Base-by-base conservation (phyloP, 2,797 vertebrate genomes). In the Kryptopterus vitreolus region DNA sequence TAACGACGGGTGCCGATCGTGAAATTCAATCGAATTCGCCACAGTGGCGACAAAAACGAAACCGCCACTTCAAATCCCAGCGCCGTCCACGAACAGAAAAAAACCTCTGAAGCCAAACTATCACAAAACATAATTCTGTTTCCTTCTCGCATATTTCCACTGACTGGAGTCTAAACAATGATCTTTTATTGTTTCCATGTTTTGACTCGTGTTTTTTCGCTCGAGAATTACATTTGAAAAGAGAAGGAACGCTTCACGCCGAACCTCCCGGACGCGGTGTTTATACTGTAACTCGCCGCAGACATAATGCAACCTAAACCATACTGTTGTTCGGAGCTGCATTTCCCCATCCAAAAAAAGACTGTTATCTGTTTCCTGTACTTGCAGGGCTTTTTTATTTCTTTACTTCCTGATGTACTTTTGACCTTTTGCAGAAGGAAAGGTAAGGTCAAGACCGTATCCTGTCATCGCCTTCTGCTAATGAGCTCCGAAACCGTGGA, bases 271-370 rank as follows among this genome's bases (percentile, higher is more conserved):
- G 24, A 52, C 68, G 52, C 70, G 43, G 58, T 79, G 81, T 82
- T 82, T 82, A 82, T 29, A 76, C 62, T 71, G 65, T 79, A 82
- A 75, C 62, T 75, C 70, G 75, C 79, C 79, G 3, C 79, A 80
- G 79, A 65, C 79, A 80, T 80, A 80, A 63, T 57, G 71, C 71
- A 82, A 75, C 77, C 78, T 78, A 79, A 82, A 81, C 79, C 59
- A 57, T 55, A 5, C 53, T 46, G 29, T 26, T 18, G 29, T 50
- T 24, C 50, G 62, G 33, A 43, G 70, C 59, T 29, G 48, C 26
- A 63, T 43, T 73, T 73, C 78, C 69, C 59, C 66, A 50, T 69
- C 70, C 26, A 52, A 68, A 63, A 52, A 68, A 63, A 24, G 26
- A 18, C 70, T 75, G 66, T 74, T 66, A 61, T 66, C 61, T 74